Evolutionary conservation across 2,797 vertebrate genomes (phyloP).

Genomic region (Fringilla coelebs): DNA sequence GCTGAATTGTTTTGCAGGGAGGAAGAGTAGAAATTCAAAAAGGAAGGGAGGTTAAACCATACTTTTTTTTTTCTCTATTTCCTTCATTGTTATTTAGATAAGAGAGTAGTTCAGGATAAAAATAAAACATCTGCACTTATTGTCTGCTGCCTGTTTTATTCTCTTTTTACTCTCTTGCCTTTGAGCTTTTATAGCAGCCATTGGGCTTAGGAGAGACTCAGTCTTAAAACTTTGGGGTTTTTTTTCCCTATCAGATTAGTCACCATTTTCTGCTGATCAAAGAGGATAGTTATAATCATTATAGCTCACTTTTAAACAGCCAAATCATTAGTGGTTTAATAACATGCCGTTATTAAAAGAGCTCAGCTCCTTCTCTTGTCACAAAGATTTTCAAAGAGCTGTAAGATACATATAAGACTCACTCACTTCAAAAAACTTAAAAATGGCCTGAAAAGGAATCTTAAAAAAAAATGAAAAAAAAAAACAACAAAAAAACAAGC

Average conservation of each 20-base stretch:
- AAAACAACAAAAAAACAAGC: neutral
- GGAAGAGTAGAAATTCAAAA: neutral
- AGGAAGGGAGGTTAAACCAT: neutral
- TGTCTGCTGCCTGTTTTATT: neutral
- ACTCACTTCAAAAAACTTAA: neutral
- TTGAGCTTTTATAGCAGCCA: neutral
- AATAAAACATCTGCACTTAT: neutral
- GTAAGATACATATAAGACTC: neutral
- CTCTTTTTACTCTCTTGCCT: neutral
- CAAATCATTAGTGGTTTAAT: conserved; percentile 56
- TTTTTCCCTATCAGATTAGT: neutral
- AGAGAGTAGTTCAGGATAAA: neutral
- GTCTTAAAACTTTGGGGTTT: neutral
- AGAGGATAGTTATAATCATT: conserved; percentile 7
- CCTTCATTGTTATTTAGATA: neutral
- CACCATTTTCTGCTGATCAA: conserved; percentile 43
- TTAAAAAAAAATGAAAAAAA: neutral
- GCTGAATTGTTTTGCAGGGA: neutral
- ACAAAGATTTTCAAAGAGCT: conserved; percentile 36
- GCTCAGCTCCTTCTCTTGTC: neutral
- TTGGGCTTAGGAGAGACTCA: neutral
- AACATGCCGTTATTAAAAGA: conserved; percentile 36
- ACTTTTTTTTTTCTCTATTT: neutral
- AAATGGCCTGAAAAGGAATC: neutral
- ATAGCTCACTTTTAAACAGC: conserved; percentile 27